Evolutionary conservation across 1,140 invertebrate genomes (phyloP).

Genomic region (Uloborus diversus): DNA sequence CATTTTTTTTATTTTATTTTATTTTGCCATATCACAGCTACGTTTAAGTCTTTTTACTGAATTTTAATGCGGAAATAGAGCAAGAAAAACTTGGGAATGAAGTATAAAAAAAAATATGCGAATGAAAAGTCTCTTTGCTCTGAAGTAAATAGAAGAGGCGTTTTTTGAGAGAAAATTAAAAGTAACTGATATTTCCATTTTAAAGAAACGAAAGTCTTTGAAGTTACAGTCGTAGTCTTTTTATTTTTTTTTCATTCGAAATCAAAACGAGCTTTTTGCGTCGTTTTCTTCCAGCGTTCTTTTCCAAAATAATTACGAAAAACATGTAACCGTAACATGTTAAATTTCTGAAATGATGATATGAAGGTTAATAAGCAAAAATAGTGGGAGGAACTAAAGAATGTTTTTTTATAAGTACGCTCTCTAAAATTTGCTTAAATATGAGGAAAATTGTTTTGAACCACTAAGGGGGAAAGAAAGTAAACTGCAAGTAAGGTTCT

Average conservation of each 20-base stretch:
- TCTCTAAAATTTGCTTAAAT: too few relatives aligned
- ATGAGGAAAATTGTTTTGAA: too few relatives aligned
- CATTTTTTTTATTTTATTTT: constrained; percentile 29
- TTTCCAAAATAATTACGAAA: constrained; percentile 28
- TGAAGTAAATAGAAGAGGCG: constrained; percentile 39
- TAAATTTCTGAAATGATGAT: constrained; percentile 4
- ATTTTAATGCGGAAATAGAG: constrained; percentile 54
- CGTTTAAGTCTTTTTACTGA: constrained; percentile 51
- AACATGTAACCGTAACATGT: not conserved
- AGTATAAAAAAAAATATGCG: not conserved
- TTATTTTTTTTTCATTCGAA: not conserved
- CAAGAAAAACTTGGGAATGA: constrained; percentile 32
- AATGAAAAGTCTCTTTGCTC: constrained; percentile 34
- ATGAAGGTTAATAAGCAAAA: constrained; percentile 33
- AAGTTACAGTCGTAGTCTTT: constrained; percentile 15
- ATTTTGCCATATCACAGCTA: constrained; percentile 51
- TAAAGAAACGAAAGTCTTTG: constrained; percentile 51
- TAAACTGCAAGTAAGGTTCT: too few relatives aligned
- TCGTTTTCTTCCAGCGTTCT: not conserved
- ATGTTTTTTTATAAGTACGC: too few relatives aligned
- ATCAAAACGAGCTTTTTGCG: not conserved
- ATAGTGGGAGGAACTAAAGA: too few relatives aligned
- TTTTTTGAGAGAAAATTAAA: constrained; percentile 55
- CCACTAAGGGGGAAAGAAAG: too few relatives aligned
- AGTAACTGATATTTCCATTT: constrained; percentile 57